phyloP scores from a whole-genome alignment of 1,140 invertebrate genomes.

The Halictus rubicundus region DNA sequence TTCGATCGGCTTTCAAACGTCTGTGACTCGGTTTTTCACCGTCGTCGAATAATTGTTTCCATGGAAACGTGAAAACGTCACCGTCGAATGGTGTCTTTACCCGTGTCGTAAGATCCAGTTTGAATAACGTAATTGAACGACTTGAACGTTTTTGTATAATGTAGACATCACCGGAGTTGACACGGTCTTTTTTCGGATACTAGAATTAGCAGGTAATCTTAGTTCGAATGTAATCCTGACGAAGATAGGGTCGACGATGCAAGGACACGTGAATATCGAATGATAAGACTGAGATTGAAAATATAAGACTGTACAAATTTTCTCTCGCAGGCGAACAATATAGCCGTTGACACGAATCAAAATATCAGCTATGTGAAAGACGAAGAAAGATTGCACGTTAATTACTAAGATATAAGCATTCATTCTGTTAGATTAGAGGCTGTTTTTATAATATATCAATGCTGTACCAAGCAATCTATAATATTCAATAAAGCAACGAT shows the following conservation, averaged over 20 bases:
- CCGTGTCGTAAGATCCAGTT: no score
- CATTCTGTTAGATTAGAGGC: neutral
- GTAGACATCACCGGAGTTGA: no score
- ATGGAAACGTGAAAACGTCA: no score
- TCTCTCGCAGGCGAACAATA: neutral
- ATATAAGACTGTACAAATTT: neutral
- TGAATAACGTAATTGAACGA: no score
- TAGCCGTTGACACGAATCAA: neutral
- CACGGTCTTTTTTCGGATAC: no score
- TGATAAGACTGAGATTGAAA: neutral
- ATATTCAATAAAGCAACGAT: constrained; percentile 16
- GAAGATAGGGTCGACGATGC: neutral
- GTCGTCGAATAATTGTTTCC: neutral
- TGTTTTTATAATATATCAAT: constrained; percentile 20
- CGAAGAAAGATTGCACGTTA: neutral
- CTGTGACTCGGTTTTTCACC: neutral
- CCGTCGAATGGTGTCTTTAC: no score
- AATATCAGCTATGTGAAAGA: neutral
- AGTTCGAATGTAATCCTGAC: neutral
- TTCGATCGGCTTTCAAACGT: constrained; percentile 3
- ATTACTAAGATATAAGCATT: neutral
- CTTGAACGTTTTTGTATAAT: no score
- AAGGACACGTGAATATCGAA: neutral
- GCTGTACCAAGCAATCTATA: constrained; percentile 23
- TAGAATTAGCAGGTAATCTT: no score